Percentiles rank a stretch among this genome's conserved stretches.
phyloP scores from a whole-genome alignment of 2,113 vertebrate species.

The Donacobius atricapilla region DNA sequence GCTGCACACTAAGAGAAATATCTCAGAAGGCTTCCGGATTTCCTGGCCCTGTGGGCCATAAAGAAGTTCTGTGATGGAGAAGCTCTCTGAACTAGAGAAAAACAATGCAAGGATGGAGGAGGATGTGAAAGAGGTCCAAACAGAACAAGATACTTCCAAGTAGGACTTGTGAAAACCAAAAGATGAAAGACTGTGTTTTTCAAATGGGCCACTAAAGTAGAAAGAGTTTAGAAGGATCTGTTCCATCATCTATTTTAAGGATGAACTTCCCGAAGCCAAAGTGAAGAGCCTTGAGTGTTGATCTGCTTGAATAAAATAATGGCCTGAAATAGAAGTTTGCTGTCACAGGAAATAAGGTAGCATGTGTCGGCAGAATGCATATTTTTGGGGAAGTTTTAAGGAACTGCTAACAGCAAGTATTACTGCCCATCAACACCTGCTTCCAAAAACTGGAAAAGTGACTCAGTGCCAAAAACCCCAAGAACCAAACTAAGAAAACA shows the following conservation, averaged over 20 bases:
- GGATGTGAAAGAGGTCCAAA: background rate
- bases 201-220: background rate
- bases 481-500: background rate
- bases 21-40: background rate
- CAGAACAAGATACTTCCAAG: background rate
- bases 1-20: background rate
- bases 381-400: background rate
- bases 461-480: background rate
- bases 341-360: background rate
- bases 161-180: background rate
- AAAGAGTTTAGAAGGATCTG: background rate
- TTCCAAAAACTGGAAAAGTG: background rate
- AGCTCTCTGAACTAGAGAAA: background rate
- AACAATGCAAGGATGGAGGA: background rate
- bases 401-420: background rate
- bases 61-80: background rate
- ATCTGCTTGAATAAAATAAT: background rate
- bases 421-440: background rate
- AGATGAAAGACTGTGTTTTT: background rate
- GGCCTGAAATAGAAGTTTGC: background rate
- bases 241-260: background rate
- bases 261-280: background rate
- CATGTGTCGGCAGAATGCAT: background rate
- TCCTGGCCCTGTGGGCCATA: background rate
- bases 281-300: background rate